phyloP scores from a whole-genome alignment of 2,888 invertebrate genomes.

The Netelia virgata region DNA sequence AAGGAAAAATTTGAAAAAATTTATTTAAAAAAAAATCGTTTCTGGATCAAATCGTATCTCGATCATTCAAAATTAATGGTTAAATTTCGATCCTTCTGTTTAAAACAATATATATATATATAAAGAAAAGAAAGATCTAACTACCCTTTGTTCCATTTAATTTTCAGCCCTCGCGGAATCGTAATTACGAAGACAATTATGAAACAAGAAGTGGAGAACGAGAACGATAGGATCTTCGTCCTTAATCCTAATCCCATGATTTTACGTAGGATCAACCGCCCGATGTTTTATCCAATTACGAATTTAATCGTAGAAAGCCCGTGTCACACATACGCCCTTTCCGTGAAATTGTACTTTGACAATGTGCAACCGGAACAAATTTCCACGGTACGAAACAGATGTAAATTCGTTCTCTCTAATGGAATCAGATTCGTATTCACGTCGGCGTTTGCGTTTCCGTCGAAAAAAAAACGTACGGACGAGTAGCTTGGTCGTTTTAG shows the following conservation, averaged over 20 bases:
- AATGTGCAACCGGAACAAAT: constrained; percentile 15
- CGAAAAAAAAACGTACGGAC: not conserved
- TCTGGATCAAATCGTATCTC: too few species aligned
- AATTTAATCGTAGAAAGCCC: constrained; percentile 19
- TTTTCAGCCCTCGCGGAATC: too few species aligned
- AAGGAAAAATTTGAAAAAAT: too few species aligned
- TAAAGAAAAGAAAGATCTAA: too few species aligned
- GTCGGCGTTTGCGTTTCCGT: constrained; percentile 10
- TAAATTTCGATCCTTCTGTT: too few species aligned
- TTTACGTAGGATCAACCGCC: constrained; percentile 2
- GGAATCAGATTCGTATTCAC: constrained; percentile 36
- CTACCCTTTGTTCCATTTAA: too few species aligned
- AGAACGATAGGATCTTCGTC: not conserved
- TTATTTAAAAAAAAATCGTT: too few species aligned
- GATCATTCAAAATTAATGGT: too few species aligned
- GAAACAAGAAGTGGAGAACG: not conserved
- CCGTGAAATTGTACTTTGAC: constrained; percentile 41
- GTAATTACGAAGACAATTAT: constrained; percentile 5
- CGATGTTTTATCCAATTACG: constrained; percentile 32
- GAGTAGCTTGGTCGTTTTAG: not conserved
- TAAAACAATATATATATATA: too few species aligned
- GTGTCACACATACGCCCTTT: constrained; percentile 1
- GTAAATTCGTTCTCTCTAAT: constrained; percentile 12
- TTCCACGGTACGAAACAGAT: not conserved
- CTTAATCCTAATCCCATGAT: not conserved